These are phyloP conservation scores for Colostygia pectinataria DNA, from an alignment of 2,888 invertebrate genomes.

Conservation along the genomic window DNA sequence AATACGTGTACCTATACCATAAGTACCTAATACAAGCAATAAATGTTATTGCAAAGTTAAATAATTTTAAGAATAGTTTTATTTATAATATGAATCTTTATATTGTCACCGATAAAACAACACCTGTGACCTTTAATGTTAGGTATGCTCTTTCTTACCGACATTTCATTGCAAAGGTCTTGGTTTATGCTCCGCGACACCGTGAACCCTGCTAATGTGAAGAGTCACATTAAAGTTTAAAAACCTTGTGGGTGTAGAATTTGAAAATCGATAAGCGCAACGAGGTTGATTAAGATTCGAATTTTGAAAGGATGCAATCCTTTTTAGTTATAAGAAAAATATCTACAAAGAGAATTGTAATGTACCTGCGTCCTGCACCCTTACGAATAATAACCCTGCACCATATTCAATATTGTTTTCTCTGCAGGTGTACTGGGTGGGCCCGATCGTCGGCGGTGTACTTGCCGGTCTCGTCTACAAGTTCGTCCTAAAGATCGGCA, in stretches of 20 bases:
- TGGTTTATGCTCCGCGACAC: constrained; percentile 4
- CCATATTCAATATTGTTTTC: constrained; percentile 9
- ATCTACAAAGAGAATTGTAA: too few species aligned
- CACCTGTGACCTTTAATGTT: constrained; percentile 8
- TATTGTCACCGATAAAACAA: not conserved
- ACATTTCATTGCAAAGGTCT: constrained; percentile 21
- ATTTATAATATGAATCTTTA: not conserved
- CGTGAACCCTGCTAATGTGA: constrained; percentile 12
- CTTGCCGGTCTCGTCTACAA: constrained; percentile 89
- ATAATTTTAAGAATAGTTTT: too few species aligned
- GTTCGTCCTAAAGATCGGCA: constrained; percentile 87
- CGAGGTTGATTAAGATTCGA: too few species aligned
- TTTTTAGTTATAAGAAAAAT: too few species aligned
- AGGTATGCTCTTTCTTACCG: not conserved
- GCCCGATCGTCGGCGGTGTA: constrained; percentile 90
- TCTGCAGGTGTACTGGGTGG: constrained; percentile 91
- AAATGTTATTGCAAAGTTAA: too few species aligned
- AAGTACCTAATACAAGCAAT: too few species aligned
- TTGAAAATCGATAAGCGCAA: too few species aligned
- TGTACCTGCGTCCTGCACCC: too few species aligned
- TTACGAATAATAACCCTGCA: too few species aligned
- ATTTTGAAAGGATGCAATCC: too few species aligned
- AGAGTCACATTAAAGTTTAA: constrained; percentile 4
- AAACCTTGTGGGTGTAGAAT: too few species aligned
- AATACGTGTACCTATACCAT: too few species aligned